Evolutionary conservation across 2,113 vertebrate genomes (phyloP).

Genomic region (Machaerirhynchus nigripectus): DNA sequence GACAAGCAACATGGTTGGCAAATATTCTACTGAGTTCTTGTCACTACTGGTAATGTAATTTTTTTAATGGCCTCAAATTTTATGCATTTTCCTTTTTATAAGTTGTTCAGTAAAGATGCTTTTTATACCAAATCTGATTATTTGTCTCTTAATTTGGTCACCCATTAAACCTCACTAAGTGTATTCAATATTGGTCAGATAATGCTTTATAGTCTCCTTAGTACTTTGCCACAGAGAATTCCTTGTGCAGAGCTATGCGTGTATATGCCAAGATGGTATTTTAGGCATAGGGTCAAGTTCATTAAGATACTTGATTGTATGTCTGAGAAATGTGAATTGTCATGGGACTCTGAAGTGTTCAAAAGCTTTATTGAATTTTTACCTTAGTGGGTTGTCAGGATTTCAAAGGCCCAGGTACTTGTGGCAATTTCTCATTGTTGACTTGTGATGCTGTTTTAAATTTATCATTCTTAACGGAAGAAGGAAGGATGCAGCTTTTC

Average conservation of each 20-base stretch:
- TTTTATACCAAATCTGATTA: constrained; percentile 2
- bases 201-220: neutral
- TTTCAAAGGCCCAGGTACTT: neutral
- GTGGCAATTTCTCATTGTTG: neutral
- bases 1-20: neutral
- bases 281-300: neutral
- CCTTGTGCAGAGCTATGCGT: neutral
- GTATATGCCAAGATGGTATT: fast-evolving
- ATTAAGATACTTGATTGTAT: neutral
- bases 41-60: neutral
- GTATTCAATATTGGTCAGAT: neutral
- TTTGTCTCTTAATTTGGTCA: neutral
- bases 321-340: neutral
- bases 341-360: neutral
- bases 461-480: neutral
- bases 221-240: neutral
- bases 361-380: neutral
- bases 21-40: neutral
- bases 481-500: neutral
- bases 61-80: neutral
- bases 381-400: neutral
- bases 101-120: constrained; percentile 25
- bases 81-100: neutral
- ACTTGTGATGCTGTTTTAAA: neutral
- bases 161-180: neutral